These are phyloP conservation scores for Caracal caracal DNA, from an alignment of 2,113 vertebrate genomes.

Conservation along the genomic window DNA sequence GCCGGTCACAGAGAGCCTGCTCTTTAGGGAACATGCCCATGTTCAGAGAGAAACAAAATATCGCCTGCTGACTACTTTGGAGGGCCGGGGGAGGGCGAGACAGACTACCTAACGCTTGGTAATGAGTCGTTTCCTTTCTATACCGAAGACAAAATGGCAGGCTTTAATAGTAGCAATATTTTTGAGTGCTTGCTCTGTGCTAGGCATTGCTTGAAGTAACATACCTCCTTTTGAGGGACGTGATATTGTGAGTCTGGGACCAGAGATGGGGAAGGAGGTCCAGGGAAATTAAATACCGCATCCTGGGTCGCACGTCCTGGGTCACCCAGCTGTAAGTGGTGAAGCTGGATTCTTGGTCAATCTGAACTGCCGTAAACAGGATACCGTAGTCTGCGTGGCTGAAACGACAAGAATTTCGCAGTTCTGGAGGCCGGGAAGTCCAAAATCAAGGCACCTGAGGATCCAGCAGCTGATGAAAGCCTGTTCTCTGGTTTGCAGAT, in stretches of 20 bases:
- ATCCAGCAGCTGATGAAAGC: not conserved
- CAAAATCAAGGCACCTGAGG: too few relatives aligned
- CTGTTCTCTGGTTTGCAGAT: not conserved
- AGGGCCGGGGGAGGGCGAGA: rapidly evolving
- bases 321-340: not conserved
- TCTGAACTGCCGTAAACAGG: not conserved
- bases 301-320: rapidly evolving
- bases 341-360: not conserved
- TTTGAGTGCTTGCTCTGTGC: not conserved
- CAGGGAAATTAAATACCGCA: not conserved
- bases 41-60: not conserved
- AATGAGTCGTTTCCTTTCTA: not conserved
- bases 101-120: not conserved
- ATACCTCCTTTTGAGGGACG: not conserved
- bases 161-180: not conserved
- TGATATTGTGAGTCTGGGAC: not conserved
- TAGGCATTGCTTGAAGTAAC: not conserved
- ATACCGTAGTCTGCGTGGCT: not conserved
- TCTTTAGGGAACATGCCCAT: not conserved
- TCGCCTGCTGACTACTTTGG: not conserved
- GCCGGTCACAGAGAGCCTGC: not conserved
- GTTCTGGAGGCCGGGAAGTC: not conserved
- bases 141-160: not conserved
- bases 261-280: not conserved
- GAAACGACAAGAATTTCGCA: not conserved